Conservation (phyloP, 2,797 vertebrate species). For the Pangasius macronema region DNA sequence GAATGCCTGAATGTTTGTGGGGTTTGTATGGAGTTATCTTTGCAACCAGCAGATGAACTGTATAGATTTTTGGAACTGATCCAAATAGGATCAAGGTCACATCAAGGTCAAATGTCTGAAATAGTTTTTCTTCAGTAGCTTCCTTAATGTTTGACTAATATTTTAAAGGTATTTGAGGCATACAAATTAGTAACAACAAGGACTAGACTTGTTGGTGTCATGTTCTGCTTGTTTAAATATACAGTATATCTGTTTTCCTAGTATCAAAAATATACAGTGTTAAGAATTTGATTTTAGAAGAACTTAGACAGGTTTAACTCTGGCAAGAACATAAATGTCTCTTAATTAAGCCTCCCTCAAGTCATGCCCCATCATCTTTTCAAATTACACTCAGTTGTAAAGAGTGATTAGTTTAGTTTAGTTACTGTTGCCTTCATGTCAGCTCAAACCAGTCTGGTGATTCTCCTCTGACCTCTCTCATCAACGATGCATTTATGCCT, state of each 20-base stretch:
- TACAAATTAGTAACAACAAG: too few species aligned
- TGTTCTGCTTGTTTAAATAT: neutral
- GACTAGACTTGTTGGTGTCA: too few species aligned
- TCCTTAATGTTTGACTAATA: neutral
- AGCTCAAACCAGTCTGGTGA: neutral
- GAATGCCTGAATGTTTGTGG: neutral
- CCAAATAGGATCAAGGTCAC: neutral
- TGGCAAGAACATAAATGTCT: neutral
- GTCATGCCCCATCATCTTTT: neutral
- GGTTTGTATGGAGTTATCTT: neutral
- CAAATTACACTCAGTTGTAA: neutral
- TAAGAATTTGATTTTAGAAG: neutral
- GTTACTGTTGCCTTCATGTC: neutral
- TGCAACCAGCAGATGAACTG: neutral
- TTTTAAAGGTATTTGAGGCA: neutral
- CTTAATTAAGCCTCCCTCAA: neutral
- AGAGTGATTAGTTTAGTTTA: neutral
- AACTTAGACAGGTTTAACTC: neutral
- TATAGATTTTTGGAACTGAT: neutral
- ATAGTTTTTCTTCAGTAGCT: neutral
- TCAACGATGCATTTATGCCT: neutral
- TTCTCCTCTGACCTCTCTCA: neutral
- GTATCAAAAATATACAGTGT: neutral
- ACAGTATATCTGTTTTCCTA: neutral
- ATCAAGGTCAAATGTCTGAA: neutral